Evolutionary conservation across 2,797 vertebrate genomes (phyloP).

Genomic region (Apogon hyalosoma): DNA sequence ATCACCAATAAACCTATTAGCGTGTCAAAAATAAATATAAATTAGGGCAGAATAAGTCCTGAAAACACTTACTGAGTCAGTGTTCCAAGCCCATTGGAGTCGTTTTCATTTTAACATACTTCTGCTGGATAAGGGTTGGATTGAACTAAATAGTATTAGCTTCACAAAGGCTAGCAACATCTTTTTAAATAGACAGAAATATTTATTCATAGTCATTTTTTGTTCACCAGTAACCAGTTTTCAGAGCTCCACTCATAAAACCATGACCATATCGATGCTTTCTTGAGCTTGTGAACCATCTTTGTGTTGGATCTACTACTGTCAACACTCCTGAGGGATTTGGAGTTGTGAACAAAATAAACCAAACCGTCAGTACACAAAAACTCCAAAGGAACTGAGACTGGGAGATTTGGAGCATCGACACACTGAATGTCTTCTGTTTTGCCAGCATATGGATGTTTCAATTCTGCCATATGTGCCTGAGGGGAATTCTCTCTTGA

Average conservation of each 20-base stretch:
- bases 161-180: too few relatives aligned
- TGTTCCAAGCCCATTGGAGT: too few relatives aligned
- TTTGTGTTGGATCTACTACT: conserved; percentile 14
- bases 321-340: conserved; percentile 39
- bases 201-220: neutral
- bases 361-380: conserved; percentile 42
- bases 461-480: conserved; percentile 65
- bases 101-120: too few relatives aligned
- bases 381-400: conserved; percentile 40
- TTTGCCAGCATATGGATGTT: conserved; percentile 63
- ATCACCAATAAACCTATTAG: too few relatives aligned
- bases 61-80: too few relatives aligned
- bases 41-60: too few relatives aligned
- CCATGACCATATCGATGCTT: conserved; percentile 20
- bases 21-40: too few relatives aligned
- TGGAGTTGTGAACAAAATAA: conserved; percentile 44
- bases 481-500: conserved; percentile 67
- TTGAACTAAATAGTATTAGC: too few relatives aligned
- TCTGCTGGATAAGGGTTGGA: too few relatives aligned
- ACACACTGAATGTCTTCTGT: conserved; percentile 50
- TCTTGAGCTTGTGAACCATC: conserved; percentile 28
- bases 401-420: conserved; percentile 29
- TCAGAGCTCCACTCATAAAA: neutral
- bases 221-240: neutral
- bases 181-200: too few relatives aligned